These are phyloP conservation scores for Myripristis murdjan DNA, from an alignment of 2,797 vertebrate species.

Conservation along the genomic window DNA sequence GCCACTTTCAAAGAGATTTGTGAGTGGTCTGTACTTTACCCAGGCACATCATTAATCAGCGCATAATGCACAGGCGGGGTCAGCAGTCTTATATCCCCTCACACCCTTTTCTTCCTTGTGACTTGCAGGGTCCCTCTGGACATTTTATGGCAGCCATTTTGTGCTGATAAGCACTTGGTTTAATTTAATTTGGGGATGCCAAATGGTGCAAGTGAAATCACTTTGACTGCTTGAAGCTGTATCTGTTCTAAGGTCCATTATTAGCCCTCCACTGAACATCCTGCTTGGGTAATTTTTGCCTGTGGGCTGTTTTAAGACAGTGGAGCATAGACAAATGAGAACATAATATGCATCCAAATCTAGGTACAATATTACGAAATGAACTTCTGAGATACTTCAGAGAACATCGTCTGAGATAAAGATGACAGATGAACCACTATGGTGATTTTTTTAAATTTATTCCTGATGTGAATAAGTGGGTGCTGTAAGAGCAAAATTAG, in stretches of 20 bases:
- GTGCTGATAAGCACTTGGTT: slow-evolving; percentile 29
- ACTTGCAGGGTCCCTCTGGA: not conserved
- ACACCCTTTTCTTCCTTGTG: too few relatives aligned
- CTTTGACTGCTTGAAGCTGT: slow-evolving; percentile 19
- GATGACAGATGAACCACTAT: slow-evolving; percentile 46
- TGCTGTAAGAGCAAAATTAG: slow-evolving; percentile 37
- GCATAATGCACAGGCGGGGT: too few relatives aligned
- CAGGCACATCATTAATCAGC: too few relatives aligned
- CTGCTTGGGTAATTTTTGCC: slow-evolving; percentile 53
- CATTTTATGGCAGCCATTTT: slow-evolving; percentile 46
- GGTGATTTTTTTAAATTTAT: slow-evolving; percentile 25
- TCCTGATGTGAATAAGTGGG: slow-evolving; percentile 51
- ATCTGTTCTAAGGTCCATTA: slow-evolving; percentile 40
- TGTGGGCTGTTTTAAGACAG: slow-evolving; percentile 54
- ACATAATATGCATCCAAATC: slow-evolving; percentile 58
- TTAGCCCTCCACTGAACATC: slow-evolving; percentile 54
- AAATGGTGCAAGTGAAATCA: slow-evolving; percentile 33
- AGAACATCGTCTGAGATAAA: too few relatives aligned
- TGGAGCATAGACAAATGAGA: slow-evolving; percentile 42
- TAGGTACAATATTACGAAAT: slow-evolving; percentile 36
- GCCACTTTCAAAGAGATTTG: too few relatives aligned
- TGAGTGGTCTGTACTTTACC: too few relatives aligned
- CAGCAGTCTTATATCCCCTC: too few relatives aligned
- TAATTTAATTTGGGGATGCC: slow-evolving; percentile 14
- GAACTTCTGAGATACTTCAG: slow-evolving; percentile 37